These are phyloP conservation scores for Cephalopachus bancanus DNA, from an alignment of 2,797 vertebrate species.

Conservation along the genomic window DNA sequence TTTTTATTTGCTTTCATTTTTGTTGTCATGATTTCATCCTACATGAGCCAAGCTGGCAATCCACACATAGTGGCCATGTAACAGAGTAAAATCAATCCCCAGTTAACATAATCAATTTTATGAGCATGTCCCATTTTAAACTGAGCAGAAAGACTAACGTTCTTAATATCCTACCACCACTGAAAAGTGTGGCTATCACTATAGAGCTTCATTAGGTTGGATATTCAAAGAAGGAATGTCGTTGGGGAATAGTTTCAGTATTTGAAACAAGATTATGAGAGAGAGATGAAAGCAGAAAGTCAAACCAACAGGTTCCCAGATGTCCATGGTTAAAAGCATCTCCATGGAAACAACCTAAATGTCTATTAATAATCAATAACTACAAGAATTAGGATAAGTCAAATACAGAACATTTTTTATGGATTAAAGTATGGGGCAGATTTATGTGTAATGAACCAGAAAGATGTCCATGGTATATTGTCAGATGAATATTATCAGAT, in stretches of 20 bases:
- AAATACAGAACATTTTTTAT: background rate
- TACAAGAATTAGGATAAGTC: background rate
- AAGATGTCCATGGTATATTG: background rate
- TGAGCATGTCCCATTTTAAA: background rate
- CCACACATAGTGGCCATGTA: background rate
- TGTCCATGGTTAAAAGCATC: background rate
- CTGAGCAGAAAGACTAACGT: background rate
- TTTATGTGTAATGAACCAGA: background rate
- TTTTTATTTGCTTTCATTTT: background rate
- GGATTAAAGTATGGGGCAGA: background rate
- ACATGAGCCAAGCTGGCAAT: background rate
- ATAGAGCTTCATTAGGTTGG: background rate
- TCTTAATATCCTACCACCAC: background rate
- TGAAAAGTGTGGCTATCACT: background rate
- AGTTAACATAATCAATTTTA: background rate
- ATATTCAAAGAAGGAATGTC: background rate
- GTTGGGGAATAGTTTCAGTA: background rate
- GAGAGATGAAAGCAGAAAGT: background rate
- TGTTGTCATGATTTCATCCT: background rate
- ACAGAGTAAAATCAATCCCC: background rate
- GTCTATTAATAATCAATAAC: background rate
- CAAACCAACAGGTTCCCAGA: background rate
- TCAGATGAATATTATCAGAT: background rate
- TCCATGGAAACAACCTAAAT: background rate
- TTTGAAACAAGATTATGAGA: background rate